These are phyloP conservation scores for Hesperophylax magnus DNA, from an alignment of 1,140 invertebrate genomes.

Conservation along the genomic window DNA sequence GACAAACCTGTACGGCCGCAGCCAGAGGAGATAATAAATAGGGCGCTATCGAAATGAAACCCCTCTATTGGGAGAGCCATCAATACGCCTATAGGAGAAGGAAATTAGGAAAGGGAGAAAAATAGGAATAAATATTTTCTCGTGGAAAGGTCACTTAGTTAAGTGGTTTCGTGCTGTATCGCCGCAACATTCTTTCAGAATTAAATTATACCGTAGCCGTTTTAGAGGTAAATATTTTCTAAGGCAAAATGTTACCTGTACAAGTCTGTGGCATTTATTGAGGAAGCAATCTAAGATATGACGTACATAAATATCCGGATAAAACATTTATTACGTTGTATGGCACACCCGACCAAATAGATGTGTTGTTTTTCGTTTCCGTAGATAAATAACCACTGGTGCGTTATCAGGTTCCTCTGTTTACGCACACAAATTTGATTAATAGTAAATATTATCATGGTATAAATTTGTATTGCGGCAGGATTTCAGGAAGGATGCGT, in stretches of 20 bases:
- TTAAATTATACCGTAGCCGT: constrained; percentile 35
- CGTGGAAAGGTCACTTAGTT: constrained; percentile 55
- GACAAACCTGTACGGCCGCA: neutral
- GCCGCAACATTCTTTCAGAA: constrained; percentile 43
- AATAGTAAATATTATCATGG: constrained; percentile 19
- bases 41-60: constrained; percentile 44
- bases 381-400: constrained; percentile 29
- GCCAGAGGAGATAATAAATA: constrained; percentile 37
- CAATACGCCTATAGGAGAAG: constrained; percentile 44
- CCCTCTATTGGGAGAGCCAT: constrained; percentile 34
- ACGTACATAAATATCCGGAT: constrained; percentile 21
- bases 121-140: constrained; percentile 53
- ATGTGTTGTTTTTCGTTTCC: constrained; percentile 29
- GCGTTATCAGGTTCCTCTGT: constrained; percentile 21
- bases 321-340: constrained; percentile 7
- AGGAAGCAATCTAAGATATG: constrained; percentile 43
- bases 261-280: constrained; percentile 43
- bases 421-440: constrained; percentile 36
- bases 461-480: constrained; percentile 8
- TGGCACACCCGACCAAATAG: neutral
- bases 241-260: constrained; percentile 46
- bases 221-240: constrained; percentile 20
- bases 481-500: neutral
- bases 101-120: constrained; percentile 52
- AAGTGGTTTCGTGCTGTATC: constrained; percentile 58